phyloP scores from a whole-genome alignment of 2,888 invertebrate genomes.

The Cephus sareptanus region DNA sequence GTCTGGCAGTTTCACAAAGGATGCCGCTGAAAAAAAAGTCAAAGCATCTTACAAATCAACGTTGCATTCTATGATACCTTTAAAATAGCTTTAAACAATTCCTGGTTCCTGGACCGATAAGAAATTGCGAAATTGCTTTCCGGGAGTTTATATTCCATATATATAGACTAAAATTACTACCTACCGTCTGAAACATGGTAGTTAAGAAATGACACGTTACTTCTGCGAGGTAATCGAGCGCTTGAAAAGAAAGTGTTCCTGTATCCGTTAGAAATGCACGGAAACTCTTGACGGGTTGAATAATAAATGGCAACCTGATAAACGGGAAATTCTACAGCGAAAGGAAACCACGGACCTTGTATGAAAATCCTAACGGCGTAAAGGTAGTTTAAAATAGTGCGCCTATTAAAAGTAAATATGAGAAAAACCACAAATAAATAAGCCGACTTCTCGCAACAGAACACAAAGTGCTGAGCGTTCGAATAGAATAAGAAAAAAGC shows the following conservation, averaged over 20 bases:
- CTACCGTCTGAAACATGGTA: neutral
- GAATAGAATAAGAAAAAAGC: neutral
- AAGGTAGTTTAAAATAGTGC: neutral
- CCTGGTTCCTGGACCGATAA: conserved; percentile 18
- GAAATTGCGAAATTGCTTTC: conserved; percentile 6
- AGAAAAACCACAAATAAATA: neutral
- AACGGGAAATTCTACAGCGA: neutral
- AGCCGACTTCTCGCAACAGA: neutral
- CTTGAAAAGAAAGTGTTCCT: neutral
- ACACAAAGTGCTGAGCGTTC: neutral
- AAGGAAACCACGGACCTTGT: neutral
- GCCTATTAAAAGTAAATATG: neutral
- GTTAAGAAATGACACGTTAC: neutral
- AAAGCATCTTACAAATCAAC: neutral
- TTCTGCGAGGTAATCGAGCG: neutral
- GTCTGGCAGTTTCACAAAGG: conserved; percentile 38
- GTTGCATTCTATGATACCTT: neutral
- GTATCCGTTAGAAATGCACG: neutral
- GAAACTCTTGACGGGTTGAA: neutral
- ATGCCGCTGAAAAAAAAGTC: conserved; percentile 32
- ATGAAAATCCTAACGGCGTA: neutral
- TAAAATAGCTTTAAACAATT: conserved; percentile 1
- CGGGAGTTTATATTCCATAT: neutral
- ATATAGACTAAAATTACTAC: neutral
- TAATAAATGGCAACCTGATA: neutral